These are phyloP conservation scores for Damaliscus lunatus DNA, from an alignment of 2,113 vertebrate species.

Conservation along the genomic window DNA sequence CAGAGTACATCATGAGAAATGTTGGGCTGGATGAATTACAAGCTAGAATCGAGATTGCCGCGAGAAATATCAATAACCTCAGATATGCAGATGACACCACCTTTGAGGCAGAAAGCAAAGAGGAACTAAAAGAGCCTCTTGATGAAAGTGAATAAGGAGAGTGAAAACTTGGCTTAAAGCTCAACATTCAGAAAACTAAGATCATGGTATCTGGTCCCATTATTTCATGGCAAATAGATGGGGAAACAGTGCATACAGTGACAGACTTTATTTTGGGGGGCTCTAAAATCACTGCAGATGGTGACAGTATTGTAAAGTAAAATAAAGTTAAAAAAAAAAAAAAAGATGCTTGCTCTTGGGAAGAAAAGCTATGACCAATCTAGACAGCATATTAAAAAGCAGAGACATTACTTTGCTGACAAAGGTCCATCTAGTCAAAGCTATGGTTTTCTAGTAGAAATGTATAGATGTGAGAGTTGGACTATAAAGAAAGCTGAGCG, in stretches of 20 bases:
- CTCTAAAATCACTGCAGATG: neutral
- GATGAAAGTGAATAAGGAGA: neutral
- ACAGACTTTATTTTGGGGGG: neutral
- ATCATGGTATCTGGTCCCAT: neutral
- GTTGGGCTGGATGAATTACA: neutral
- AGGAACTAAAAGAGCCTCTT: neutral
- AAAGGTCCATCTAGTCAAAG: neutral
- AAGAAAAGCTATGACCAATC: neutral
- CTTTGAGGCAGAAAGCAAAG: neutral
- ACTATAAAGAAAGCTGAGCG: neutral
- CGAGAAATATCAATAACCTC: neutral
- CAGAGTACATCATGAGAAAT: neutral
- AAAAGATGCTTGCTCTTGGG: neutral
- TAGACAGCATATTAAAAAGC: neutral
- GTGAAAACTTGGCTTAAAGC: neutral
- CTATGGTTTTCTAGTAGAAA: neutral
- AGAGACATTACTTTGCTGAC: neutral
- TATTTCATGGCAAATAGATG: neutral
- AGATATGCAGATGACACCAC: neutral
- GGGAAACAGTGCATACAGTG: neutral
- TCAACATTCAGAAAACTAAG: neutral
- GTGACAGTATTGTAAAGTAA: neutral
- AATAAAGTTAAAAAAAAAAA: too few species aligned
- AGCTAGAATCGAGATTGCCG: neutral
- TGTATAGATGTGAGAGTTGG: neutral